Evolutionary conservation across 1,140 invertebrate genomes (phyloP).

Genomic region (Aphaenogaster floridana): DNA sequence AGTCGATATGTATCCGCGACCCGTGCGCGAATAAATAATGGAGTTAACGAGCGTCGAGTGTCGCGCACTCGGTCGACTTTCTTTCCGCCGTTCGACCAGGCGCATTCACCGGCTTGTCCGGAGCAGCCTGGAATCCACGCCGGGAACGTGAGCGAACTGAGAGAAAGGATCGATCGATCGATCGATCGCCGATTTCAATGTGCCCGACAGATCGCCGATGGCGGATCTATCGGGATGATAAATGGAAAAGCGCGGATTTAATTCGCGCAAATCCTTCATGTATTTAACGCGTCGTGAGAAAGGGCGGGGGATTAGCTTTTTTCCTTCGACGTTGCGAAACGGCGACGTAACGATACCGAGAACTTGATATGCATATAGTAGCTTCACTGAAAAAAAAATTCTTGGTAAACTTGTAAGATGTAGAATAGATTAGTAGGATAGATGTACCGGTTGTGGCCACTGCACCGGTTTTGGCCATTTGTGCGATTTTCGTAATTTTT

Average conservation of each 20-base stretch:
- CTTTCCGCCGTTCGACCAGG: slow-evolving; percentile 48
- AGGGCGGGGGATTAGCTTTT: not conserved
- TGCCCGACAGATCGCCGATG: slow-evolving; percentile 41
- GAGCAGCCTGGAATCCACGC: slow-evolving; percentile 41
- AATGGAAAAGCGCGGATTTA: slow-evolving; percentile 44
- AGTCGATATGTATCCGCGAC: slow-evolving; percentile 49
- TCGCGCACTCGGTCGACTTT: slow-evolving; percentile 49
- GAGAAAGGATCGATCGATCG: slow-evolving; percentile 58
- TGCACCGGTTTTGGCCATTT: too few relatives aligned
- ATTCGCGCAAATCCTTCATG: slow-evolving; percentile 34
- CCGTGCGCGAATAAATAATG: slow-evolving; percentile 70
- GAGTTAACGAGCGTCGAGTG: slow-evolving; percentile 58
- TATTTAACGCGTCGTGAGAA: slow-evolving; percentile 2
- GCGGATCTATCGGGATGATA: slow-evolving; percentile 38
- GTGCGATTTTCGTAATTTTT: too few relatives aligned
- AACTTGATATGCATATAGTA: not conserved
- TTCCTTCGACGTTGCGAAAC: not conserved
- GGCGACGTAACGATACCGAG: slow-evolving; percentile 1
- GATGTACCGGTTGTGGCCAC: too few relatives aligned
- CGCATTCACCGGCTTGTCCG: not conserved
- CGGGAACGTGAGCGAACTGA: slow-evolving; percentile 43
- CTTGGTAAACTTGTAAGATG: too few relatives aligned
- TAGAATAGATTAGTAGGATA: too few relatives aligned
- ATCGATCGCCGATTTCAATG: slow-evolving; percentile 50
- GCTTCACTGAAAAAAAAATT: not conserved